Conservation (phyloP, 2,888 invertebrate species). For the Empis livida region DNA sequence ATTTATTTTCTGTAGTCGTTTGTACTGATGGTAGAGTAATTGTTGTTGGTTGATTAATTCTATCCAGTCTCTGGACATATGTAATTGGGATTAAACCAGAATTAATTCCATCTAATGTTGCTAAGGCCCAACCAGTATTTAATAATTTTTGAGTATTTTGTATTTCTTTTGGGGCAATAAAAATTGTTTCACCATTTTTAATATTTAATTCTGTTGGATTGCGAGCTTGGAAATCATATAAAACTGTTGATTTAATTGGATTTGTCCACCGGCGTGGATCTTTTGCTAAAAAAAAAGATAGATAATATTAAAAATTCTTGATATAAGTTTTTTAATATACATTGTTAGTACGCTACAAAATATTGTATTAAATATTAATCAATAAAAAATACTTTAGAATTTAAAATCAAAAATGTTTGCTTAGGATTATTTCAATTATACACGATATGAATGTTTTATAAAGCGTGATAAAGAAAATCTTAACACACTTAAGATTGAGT, state of each 20-base stretch:
- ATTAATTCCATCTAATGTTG: constrained; percentile 41
- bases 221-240: constrained; percentile 61
- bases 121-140: constrained; percentile 58
- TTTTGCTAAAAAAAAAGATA: constrained; percentile 36
- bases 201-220: constrained; percentile 66
- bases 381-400: too few species aligned
- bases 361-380: too few species aligned
- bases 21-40: too few species aligned
- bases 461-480: too few species aligned
- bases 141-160: constrained; percentile 52
- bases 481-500: too few species aligned
- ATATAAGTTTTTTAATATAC: too few species aligned
- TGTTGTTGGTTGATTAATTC: neutral
- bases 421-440: too few species aligned
- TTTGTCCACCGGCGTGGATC: constrained; percentile 58
- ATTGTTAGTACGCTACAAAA: too few species aligned
- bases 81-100: constrained; percentile 53
- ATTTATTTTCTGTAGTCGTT: too few species aligned
- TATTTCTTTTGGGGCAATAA: constrained; percentile 70
- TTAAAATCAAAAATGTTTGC: too few species aligned
- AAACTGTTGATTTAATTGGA: constrained; percentile 52
- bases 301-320: neutral
- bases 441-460: too few species aligned
- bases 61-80: constrained; percentile 30
- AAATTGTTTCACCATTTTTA: constrained; percentile 58